A percentile compares a stretch with the other conserved stretches of the same genome.
Conservation (phyloP, 2,113 vertebrate genomes). For the Coptodon rendalli region DNA sequence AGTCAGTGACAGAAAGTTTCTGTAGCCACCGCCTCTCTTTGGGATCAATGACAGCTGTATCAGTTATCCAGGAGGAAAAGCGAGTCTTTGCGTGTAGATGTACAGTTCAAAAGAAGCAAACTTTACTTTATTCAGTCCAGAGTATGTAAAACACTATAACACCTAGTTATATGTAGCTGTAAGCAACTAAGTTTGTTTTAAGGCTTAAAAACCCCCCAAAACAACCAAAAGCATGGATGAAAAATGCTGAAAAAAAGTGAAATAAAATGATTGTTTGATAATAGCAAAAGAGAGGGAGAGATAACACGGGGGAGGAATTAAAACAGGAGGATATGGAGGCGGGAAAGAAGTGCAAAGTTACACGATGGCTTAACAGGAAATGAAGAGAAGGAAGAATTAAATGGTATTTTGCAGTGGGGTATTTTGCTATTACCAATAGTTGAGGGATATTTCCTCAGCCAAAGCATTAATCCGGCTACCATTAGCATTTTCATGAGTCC, state of each 20-base stretch:
- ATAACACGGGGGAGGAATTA: no score
- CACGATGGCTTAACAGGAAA: not conserved
- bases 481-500: slow-evolving; percentile 77
- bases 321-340: not conserved
- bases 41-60: not conserved
- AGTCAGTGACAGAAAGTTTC: not conserved
- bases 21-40: not conserved
- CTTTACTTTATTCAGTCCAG: not conserved
- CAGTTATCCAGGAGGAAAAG: not conserved
- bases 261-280: not conserved
- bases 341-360: not conserved
- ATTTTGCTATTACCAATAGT: slow-evolving; percentile 53
- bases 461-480: slow-evolving; percentile 61
- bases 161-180: not conserved
- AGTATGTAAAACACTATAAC: not conserved
- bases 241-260: not conserved
- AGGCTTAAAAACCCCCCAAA: not conserved
- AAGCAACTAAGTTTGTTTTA: not conserved
- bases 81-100: not conserved
- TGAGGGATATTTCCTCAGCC: slow-evolving; percentile 49
- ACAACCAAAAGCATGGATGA: not conserved
- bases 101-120: not conserved
- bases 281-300: not conserved
- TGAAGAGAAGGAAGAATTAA: slow-evolving; percentile 13
- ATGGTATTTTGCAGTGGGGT: slow-evolving; percentile 30